Base-by-base conservation (phyloP, 1,140 invertebrate genomes). In the Artemia franciscana region DNA sequence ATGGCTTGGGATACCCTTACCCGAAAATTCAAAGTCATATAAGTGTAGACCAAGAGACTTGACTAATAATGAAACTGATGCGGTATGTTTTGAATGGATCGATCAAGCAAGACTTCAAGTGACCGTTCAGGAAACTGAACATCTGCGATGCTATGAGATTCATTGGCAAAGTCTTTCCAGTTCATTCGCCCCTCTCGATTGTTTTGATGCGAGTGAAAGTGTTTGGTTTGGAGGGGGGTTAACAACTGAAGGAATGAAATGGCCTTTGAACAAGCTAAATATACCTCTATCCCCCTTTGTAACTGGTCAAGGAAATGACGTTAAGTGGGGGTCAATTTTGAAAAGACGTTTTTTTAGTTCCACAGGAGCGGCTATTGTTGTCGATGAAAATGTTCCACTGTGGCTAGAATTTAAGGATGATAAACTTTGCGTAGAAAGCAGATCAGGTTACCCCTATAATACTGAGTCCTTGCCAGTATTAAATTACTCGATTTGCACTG, bases 401-500 rank as follows among this genome's bases (percentile, higher is more conserved):
- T 84, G 89, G 69, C 75, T 90, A 0, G 82, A 84, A 1, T 80
- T 88, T 5, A 84, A 86, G 66, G 72, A 73, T 62, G 71, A 70
- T 18, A 27, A 83, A 68, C 79, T 90, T 58, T 90, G 85, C 66
- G 69, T 89, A 0, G 79, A 82, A 69, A 84, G 85, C 0, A 79
- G 80, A 68, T 79, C 88, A 65, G 79, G 82, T 21, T 86, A 89
- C 70, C 84, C 84, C 0, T 88, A 80, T 67, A 81, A 83, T 0
- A 85, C 85, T 68, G 82, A 80, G 0, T 72, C 76, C 3, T 67
- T 77, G 24, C 81, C 85, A 0, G 78, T 83, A 64, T 71, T 92
- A 63, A 86, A 84, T 62, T 92, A 92, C 67, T 85, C 86, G 28
- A 84, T 92, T 30, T 92, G 89, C 67, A 84, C 84, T 0, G 82